Evolutionary conservation across 2,888 invertebrate genomes (phyloP), one percentile per base, ranked within the genome.

Genomic region (Coelopa pilipes): DNA sequence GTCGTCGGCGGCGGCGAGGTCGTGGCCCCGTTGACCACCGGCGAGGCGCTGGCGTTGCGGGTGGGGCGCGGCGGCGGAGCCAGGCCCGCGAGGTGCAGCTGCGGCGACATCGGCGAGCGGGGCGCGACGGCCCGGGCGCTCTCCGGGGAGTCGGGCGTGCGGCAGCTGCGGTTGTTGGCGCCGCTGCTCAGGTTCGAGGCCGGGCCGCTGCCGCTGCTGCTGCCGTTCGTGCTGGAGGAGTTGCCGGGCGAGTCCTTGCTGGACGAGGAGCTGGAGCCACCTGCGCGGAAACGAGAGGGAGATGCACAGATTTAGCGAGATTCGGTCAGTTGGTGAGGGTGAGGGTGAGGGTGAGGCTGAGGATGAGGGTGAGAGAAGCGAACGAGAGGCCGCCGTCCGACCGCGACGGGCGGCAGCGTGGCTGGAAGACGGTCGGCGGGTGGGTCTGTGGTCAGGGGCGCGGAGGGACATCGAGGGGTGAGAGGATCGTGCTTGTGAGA

Each of bases 101-200:
- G 84, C 75, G 88, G 88, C 68, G 88, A 87, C 81, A 87, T 86
- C 71, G 88, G 88, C 15, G 88, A 88, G 50, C 85, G 84, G 11
- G 88, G 87, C n/a, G 87, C 86, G 71, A 84, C 79, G 45, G 85
- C 83, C 75, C 85, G 80, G 73, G 81, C 83, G 80, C 83, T 83
- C 80, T 88, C 88, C 34, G 88, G 88, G 21, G 88, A 88, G 67
- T 88, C 88, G 72, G 88, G 88, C 47, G 87, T 86, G 60, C 87
- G 84, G 75, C 87, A 87, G 45, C 82, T 82, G 65, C 87, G 86
- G 76, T 82, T 72, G 17, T 71, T 78, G 71, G 66, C 76, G 77
- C 82, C 72, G n/a, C 73, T 79, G 50, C 65, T 76, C 19, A 68
- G 76, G 68, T 74, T 75, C 47, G 78, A 70, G 71, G 77, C 78